Percentiles rank a stretch among this genome's conserved stretches.
Conservation (phyloP, 2,888 invertebrate species). For the Chaetogeoica ovagalla region DNA sequence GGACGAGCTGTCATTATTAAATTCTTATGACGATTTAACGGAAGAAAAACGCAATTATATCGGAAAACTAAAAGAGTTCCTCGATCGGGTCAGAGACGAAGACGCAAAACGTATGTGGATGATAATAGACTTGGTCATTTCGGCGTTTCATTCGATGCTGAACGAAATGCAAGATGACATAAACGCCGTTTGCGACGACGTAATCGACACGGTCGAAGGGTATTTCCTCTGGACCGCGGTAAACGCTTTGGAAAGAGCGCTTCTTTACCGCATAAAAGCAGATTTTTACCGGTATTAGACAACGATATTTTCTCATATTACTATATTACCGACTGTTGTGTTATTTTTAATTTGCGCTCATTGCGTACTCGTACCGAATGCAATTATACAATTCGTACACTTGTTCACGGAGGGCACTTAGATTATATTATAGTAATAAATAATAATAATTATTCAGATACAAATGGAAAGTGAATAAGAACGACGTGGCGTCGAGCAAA, state of each 20-base stretch:
- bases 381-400: too few relatives aligned
- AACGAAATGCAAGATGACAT: not conserved
- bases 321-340: too few relatives aligned
- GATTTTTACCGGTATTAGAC: not conserved
- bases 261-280: slow-evolving; percentile 13
- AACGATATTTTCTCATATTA: too few relatives aligned
- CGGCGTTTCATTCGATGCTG: not conserved
- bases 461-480: not conserved
- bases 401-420: too few relatives aligned
- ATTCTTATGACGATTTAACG: not conserved
- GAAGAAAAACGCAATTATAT: not conserved
- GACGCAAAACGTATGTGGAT: not conserved
- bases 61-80: not conserved
- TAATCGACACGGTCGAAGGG: not conserved
- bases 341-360: too few relatives aligned
- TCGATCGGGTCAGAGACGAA: not conserved
- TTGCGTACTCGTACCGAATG: too few relatives aligned
- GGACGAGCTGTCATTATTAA: not conserved
- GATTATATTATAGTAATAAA: too few relatives aligned
- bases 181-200: not conserved
- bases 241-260: not conserved
- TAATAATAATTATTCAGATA: not conserved
- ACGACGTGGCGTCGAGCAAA: not conserved
- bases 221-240: not conserved
- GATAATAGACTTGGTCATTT: not conserved